These are phyloP conservation scores for Drosophila rufa DNA, from an alignment of 1,140 invertebrate species.

Conservation along the genomic window DNA sequence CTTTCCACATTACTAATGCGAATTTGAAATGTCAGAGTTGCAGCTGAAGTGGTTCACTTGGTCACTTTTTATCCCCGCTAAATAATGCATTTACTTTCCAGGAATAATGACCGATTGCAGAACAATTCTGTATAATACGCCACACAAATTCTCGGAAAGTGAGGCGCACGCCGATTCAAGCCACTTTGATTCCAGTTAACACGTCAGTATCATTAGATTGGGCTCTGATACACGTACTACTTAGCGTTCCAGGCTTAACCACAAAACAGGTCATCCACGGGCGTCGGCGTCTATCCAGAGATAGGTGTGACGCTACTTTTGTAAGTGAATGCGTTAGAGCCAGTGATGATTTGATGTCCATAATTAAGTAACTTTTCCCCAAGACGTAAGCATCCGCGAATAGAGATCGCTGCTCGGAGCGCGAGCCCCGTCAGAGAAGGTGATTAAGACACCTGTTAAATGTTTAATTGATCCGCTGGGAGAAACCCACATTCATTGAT, in stretches of 20 bases:
- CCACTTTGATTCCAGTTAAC: conserved; percentile 22
- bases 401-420: conserved; percentile 4
- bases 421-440: neutral
- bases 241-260: neutral
- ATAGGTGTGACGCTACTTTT: conserved; percentile 11
- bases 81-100: conserved; percentile 18
- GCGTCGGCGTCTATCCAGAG: neutral
- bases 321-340: neutral
- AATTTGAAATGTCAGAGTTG: neutral
- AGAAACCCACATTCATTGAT: conserved; percentile 74
- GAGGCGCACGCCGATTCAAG: conserved; percentile 19
- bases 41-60: neutral
- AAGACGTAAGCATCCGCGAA: conserved; percentile 49
- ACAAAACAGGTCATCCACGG: conserved; percentile 43
- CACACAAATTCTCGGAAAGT: conserved; percentile 21
- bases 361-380: conserved; percentile 63
- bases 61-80: neutral
- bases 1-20: neutral
- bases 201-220: conserved; percentile 25
- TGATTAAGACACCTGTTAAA: conserved; percentile 34
- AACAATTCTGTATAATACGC: neutral
- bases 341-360: conserved; percentile 22
- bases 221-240: neutral
- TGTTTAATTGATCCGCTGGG: conserved; percentile 41
- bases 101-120: conserved; percentile 2